Evolutionary conservation across 2,888 invertebrate species (phyloP), one percentile per base, ranked within the genome.

Genomic region (Aphodius sticticus): DNA sequence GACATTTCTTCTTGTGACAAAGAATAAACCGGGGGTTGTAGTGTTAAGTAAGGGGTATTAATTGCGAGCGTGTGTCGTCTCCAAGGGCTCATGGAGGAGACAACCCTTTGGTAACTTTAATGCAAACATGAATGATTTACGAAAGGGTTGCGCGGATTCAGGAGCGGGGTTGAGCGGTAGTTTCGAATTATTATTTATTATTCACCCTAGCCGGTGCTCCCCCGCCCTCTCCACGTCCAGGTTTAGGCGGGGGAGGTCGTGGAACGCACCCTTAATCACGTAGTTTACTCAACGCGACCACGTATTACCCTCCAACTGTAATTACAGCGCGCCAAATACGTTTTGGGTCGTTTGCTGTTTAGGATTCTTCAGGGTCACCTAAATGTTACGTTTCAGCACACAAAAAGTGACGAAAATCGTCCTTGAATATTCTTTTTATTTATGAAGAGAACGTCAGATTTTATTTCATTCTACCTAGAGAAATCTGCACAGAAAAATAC

Each of bases 1-100:
- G 26, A 26, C 26, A 26, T 26, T 26, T 26, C 26, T 26, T 26
- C 26, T 26, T 26, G 53, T 53, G 53, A 53, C 53, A 7, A 53
- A 12, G 12, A 53, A 53, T 53, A 53, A 9, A 5, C 12, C 1
- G 53, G 53, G 53, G 53, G 53, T 53, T 53, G 53, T 53, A 53
- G 53, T 53, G 53, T 53, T 53, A 53, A 53, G 53, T 53, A 53
- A 53, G 53, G 53, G 53, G 53, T 53, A 53, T 53, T 53, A 53
- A 53, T 53, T 53, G 53, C 53, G 53, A 53, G 53, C 53, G 12
- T 53, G 53, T 53, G 53, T 53, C 12, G 53, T 53, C 53, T 53
- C 53, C 12, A 53, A 53, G 53, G 53, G 53, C 6, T 3, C 53
- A 53, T 53, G 4, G 53, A 53, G 53, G 53, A 9, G 9, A 12